Evolutionary conservation across 2,797 vertebrate genomes (phyloP), one percentile per base, ranked within the genome.

Genomic region (Aythya fuligula): DNA sequence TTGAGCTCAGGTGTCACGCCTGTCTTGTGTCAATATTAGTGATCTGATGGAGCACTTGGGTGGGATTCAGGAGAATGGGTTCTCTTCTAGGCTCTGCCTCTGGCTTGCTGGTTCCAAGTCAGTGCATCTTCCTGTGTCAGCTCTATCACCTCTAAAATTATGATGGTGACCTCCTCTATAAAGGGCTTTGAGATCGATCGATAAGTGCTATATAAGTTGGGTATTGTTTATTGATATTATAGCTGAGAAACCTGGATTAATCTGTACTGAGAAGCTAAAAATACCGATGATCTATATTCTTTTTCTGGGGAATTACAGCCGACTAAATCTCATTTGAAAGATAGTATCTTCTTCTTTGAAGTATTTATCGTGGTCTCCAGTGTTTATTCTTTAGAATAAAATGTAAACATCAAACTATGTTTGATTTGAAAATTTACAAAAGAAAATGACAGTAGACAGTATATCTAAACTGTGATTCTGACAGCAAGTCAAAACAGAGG

Each of bases 301-400:
- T 70, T 58, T 89, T 72, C 22, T 83, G 49, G 54, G 34, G 28
- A 87, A 61, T 62, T 85, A 43, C 32, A 87, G 72, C 45, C 62
- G 81, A 89, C 9, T 6, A 30, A 41, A 28, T 88, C 62, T 61
- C 89, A 78, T 30, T 82, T 53, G 87, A 49, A 80, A 90, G 57
- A 77, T 25, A 61, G 51, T 56, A 58, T 83, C 28, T 36, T 56
- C 77, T 13, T 28, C 70, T 92, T 87, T 80, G 78, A 94, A 86
- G 85, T 69, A 65, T 89, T 86, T 72, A 53, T 90, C 65, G 41
- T 0, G 0, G 25, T 83, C 39, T 84, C 20, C 65, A 38, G 38
- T 69, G 41, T 88, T 93, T 93, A n/a, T 91, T 93, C 85, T 81
- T 94, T 38, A 90, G 65, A 84, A 83, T 71, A 38, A 94, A 94